Evolutionary conservation across 2,888 invertebrate genomes (phyloP).

Genomic region (Agapostemon virescens): DNA sequence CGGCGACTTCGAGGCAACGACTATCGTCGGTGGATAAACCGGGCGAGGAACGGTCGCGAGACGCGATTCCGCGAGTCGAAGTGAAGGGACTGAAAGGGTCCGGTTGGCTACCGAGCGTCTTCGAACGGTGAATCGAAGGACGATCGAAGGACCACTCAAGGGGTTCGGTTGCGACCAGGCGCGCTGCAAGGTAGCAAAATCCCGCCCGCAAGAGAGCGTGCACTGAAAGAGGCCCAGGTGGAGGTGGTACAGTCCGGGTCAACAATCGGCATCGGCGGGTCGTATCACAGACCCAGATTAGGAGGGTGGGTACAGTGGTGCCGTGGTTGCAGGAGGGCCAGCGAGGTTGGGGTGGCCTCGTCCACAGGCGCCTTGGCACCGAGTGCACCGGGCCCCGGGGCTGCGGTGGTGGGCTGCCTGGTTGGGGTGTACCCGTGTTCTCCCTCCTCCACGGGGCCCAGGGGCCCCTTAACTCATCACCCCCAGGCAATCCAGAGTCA

Average conservation of each 20-base stretch:
- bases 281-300: slow-evolving; percentile 64
- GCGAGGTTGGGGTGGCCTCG: slow-evolving; percentile 76
- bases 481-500: slow-evolving; percentile 68
- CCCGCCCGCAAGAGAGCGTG: slow-evolving; percentile 73
- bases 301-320: slow-evolving; percentile 74
- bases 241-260: slow-evolving; percentile 68
- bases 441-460: slow-evolving; percentile 78
- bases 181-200: slow-evolving; percentile 71
- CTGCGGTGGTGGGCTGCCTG: slow-evolving; percentile 79
- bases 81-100: slow-evolving; percentile 43
- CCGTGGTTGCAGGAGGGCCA: slow-evolving; percentile 71
- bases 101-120: neutral
- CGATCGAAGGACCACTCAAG: neutral
- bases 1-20: neutral
- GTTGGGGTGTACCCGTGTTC: slow-evolving; percentile 80
- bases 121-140: neutral
- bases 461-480: slow-evolving; percentile 76
- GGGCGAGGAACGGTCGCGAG: neutral
- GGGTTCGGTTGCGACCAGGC: slow-evolving; percentile 22
- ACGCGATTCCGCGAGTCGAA: slow-evolving; percentile 39
- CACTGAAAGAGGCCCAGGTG: slow-evolving; percentile 68
- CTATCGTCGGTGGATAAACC: neutral
- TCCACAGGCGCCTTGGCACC: slow-evolving; percentile 77
- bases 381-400: slow-evolving; percentile 78
- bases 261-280: slow-evolving; percentile 66